phyloP scores from a whole-genome alignment of 2,113 vertebrate species.

The Stegostoma tigrinum region DNA sequence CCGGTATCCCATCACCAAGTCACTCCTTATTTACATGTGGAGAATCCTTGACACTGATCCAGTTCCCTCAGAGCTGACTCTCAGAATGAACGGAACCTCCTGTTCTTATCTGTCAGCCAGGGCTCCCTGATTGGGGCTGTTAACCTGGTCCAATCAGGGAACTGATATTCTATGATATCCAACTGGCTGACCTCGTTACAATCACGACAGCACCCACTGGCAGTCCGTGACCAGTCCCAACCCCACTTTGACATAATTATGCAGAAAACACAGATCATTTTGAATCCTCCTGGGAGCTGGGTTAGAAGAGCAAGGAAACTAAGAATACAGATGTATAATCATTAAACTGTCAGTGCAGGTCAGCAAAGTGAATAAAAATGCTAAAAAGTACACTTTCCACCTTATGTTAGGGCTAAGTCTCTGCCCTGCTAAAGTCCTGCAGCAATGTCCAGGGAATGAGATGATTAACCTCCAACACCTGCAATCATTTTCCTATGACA shows the following conservation, averaged over 20 bases:
- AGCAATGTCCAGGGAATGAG: neutral
- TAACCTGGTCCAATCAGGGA: no score
- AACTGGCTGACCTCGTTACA: no score
- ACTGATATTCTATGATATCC: no score
- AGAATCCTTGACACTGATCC: no score
- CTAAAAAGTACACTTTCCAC: neutral
- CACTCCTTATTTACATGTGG: no score
- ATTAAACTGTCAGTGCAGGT: neutral
- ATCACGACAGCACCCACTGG: neutral
- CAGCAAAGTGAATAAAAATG: neutral
- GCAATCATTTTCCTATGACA: neutral
- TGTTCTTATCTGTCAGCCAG: no score
- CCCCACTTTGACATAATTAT: neutral
- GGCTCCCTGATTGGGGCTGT: no score
- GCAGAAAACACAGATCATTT: neutral
- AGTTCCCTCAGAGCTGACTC: no score
- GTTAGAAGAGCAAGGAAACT: neutral
- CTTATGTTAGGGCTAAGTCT: neutral
- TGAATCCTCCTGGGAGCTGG: neutral
- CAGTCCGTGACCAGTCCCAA: neutral
- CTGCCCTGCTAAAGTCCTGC: neutral
- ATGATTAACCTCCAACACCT: neutral
- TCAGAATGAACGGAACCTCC: no score
- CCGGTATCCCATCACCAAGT: no score
- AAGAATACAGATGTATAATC: neutral